These are phyloP conservation scores for Icerya purchasi DNA, from an alignment of 2,888 invertebrate species.

Conservation along the genomic window DNA sequence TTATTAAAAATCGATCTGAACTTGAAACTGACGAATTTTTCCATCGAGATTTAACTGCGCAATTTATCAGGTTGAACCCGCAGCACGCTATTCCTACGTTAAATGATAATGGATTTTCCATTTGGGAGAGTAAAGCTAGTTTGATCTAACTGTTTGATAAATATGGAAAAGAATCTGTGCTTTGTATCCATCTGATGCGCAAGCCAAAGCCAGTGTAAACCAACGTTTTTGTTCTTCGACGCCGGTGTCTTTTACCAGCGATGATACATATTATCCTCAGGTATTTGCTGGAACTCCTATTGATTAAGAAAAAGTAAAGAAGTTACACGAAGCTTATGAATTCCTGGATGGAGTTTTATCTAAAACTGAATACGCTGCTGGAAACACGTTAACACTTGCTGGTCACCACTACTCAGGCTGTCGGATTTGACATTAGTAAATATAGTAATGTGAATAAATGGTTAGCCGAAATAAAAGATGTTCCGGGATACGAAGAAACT, in stretches of 20 bases:
- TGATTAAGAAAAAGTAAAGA: conserved; percentile 43
- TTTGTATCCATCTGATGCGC: conserved; percentile 55
- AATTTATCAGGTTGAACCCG: conserved; percentile 41
- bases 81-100: conserved; percentile 68
- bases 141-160: conserved; percentile 50
- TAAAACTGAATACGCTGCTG: conserved; percentile 48
- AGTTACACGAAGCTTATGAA: conserved; percentile 42
- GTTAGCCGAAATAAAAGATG: conserved; percentile 34
- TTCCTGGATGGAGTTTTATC: conserved; percentile 50
- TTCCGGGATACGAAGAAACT: conserved; percentile 33
- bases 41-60: conserved; percentile 20
- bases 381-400: conserved; percentile 50
- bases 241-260: conserved; percentile 48
- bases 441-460: conserved; percentile 44
- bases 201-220: conserved; percentile 52
- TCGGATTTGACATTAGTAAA: conserved; percentile 41
- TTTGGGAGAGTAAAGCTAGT: conserved; percentile 46
- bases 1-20: conserved; percentile 43
- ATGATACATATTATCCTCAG: conserved; percentile 38
- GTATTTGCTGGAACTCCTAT: conserved; percentile 35
- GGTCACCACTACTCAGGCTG: conserved; percentile 35
- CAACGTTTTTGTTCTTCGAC: conserved; percentile 60
- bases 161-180: conserved; percentile 55
- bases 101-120: conserved; percentile 54
- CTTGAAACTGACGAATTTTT: conserved; percentile 34